Conservation (phyloP, 2,888 invertebrate genomes). For the Drosophila gaucha region DNA sequence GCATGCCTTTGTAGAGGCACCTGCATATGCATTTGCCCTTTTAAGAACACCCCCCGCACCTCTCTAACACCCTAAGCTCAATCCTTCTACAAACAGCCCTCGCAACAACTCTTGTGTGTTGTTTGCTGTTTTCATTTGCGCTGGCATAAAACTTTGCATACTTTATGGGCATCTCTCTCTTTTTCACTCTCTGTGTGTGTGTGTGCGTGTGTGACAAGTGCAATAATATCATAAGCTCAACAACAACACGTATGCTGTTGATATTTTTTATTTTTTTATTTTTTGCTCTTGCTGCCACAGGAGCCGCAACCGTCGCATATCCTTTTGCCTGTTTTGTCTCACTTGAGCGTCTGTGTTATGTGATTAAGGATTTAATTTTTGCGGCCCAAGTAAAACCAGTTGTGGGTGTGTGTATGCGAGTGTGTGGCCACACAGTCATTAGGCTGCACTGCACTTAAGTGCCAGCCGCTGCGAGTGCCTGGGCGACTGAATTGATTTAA, state of each 20-base stretch:
- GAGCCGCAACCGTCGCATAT: conserved; percentile 8
- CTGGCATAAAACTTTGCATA: conserved; percentile 77
- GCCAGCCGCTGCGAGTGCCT: conserved; percentile 25
- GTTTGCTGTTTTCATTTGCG: conserved; percentile 76
- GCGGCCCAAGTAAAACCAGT: conserved; percentile 36
- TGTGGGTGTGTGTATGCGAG: background rate
- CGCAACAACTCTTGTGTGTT: conserved; percentile 28
- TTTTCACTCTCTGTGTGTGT: background rate
- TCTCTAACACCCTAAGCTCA: background rate
- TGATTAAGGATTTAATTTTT: conserved; percentile 78
- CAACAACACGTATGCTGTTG: conserved; percentile 45
- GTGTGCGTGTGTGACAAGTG: conserved; percentile 59
- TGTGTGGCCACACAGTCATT: conserved; percentile 44
- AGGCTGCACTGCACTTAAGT: conserved; percentile 51
- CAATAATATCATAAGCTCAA: conserved; percentile 76
- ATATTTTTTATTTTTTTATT: conserved; percentile 28
- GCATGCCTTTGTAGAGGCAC: conserved; percentile 57
- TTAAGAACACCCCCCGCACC: conserved; percentile 1
- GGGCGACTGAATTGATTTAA: conserved; percentile 47
- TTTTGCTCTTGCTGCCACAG: conserved; percentile 32
- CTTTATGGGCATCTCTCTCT: conserved; percentile 55
- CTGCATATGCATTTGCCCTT: conserved; percentile 26
- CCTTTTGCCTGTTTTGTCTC: conserved; percentile 20
- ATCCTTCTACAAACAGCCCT: background rate
- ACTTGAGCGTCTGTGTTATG: conserved; percentile 68